A percentile compares a stretch with the other conserved stretches of the same genome.
Conservation (phyloP, 2,888 invertebrate species). For the Drosophila dives region DNA sequence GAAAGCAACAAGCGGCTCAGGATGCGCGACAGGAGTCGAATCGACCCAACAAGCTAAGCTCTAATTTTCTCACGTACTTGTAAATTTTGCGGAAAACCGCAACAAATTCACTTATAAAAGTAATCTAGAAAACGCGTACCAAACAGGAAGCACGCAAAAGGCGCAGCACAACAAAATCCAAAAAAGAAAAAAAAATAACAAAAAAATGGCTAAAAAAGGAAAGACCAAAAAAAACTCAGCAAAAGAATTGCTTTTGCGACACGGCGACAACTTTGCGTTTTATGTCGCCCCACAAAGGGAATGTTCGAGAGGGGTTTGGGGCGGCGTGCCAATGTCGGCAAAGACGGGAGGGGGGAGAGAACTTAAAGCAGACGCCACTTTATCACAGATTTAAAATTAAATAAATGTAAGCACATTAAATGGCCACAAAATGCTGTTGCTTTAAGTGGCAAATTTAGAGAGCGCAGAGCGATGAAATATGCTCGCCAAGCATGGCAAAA, state of each 20-base stretch:
- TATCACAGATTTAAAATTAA: slow-evolving; percentile 75
- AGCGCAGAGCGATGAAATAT: slow-evolving; percentile 8
- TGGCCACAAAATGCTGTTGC: slow-evolving; percentile 46
- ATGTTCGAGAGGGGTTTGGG: not conserved
- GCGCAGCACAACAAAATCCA: slow-evolving; percentile 20
- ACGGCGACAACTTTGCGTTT: slow-evolving; percentile 74
- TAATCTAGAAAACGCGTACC: slow-evolving; percentile 78
- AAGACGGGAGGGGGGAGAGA: slow-evolving; percentile 1
- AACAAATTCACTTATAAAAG: slow-evolving; percentile 80
- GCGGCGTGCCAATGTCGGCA: slow-evolving; percentile 5
- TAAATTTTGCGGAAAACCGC: slow-evolving; percentile 80
- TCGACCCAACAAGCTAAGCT: slow-evolving; percentile 65
- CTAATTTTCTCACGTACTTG: slow-evolving; percentile 80
- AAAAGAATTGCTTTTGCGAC: slow-evolving; percentile 76
- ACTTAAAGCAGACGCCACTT: slow-evolving; percentile 72
- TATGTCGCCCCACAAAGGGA: slow-evolving; percentile 45
- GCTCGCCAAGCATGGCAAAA: slow-evolving; percentile 26
- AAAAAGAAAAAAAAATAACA: slow-evolving; percentile 12
- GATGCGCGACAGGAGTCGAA: slow-evolving; percentile 29
- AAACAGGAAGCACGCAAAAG: slow-evolving; percentile 72
- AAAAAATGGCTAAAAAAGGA: slow-evolving; percentile 27
- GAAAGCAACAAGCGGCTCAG: slow-evolving; percentile 67
- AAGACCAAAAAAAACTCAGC: slow-evolving; percentile 40
- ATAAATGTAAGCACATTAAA: slow-evolving; percentile 79
- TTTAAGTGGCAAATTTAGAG: slow-evolving; percentile 50